Conservation (phyloP, 2,113 vertebrate genomes). For the Eolophus roseicapilla region DNA sequence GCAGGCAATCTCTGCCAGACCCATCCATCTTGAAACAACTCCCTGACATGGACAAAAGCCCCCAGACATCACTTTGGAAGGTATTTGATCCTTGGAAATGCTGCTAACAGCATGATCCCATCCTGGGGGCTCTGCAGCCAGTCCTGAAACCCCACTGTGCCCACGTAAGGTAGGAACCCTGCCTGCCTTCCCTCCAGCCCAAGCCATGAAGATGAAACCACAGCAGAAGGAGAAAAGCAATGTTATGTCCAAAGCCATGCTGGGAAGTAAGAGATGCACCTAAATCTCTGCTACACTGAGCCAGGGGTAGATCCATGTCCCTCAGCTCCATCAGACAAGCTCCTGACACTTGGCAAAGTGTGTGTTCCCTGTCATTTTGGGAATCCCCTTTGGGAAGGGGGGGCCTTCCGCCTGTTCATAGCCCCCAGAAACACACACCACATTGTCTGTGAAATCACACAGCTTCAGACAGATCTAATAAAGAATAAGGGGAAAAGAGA, state of each 20-base stretch:
- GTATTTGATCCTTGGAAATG: not conserved
- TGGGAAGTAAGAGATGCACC: not conserved
- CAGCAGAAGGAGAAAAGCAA: not conserved
- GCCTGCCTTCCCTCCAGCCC: not conserved
- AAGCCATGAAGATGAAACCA: not conserved
- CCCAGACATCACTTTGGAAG: not conserved
- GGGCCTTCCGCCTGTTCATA: not conserved
- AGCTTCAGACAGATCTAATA: not conserved
- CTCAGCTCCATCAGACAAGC: not conserved
- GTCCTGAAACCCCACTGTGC: not conserved
- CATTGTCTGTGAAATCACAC: fast-evolving
- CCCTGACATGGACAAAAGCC: not conserved
- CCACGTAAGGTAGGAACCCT: not conserved
- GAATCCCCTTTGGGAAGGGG: not conserved
- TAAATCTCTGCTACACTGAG: not conserved
- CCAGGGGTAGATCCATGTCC: fast-evolving
- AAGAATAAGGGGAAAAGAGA: not conserved
- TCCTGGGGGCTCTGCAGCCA: fast-evolving
- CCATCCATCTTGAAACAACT: not conserved
- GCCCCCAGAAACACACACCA: not conserved
- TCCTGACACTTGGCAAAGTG: not conserved
- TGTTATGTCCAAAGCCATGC: not conserved
- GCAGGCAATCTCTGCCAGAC: not conserved
- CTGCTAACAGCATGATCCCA: not conserved
- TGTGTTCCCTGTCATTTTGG: not conserved